Evolutionary conservation across 2,888 invertebrate species (phyloP), one percentile per base, ranked within the genome.

Genomic region (Therioaphis trifolii): DNA sequence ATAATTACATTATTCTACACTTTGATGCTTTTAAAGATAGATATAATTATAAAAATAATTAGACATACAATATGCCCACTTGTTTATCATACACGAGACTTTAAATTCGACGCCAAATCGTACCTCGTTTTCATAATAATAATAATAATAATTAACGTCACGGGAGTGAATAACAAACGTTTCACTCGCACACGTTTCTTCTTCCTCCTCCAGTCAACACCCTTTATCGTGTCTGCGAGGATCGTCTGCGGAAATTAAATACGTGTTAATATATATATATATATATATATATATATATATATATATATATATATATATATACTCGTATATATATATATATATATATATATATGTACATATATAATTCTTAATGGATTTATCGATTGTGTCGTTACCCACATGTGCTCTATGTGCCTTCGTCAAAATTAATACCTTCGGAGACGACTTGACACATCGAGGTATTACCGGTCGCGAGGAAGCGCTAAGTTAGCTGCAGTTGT

Each of bases 351-450:
- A 11, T 11, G 4, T 15, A 2, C 14, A 12, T 46, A 46, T 46
- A 35, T 35, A 35, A 35, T 46, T 21, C 52, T 18, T 52, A 52
- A 52, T 52, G 52, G 52, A 52, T 52, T n/a, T n/a, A 21, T 52
- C n/a, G 52, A 52, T 52, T 52, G 52, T n/a, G 52, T n/a, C n/a
- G n/a, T n/a, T n/a, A 7, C 1, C 52, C n/a, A 18, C 52, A 35
- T 7, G 52, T n/a, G 52, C 9, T n/a, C n/a, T 21, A 40, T n/a
- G 21, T n/a, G 11, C 24, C 46, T 27, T 77, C 66, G 24, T 69
- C 78, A 21, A 69, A 79, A 79, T 79, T 52, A 79, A 79, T 79
- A 55, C 69, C 68, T 55, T 55, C 24, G 27, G 69, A 79, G 68
- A 55, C 78, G 55, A 15, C 29, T 24, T 18, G 78, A 79, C 78